A percentile compares a stretch with the other conserved stretches of the same genome.
These are phyloP conservation scores for Odontesthes bonariensis DNA, from an alignment of 2,113 vertebrate species.

Conservation along the genomic window DNA sequence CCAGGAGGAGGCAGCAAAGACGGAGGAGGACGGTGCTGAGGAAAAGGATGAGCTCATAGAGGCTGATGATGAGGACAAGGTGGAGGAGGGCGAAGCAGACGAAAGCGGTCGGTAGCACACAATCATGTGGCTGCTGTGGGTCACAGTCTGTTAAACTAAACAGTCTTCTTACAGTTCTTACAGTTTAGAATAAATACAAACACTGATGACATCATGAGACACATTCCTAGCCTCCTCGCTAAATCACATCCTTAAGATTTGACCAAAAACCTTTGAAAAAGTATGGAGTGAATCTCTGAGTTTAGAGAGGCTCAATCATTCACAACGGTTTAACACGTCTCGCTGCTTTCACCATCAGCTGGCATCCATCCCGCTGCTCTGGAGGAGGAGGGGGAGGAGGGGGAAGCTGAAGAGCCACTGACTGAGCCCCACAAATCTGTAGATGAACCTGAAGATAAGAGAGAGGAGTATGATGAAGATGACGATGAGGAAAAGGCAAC, in stretches of 20 bases:
- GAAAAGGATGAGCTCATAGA: slow-evolving; percentile 30
- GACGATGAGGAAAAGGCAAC: slow-evolving; percentile 45
- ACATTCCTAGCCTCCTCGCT: no score
- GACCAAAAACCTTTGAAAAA: no score
- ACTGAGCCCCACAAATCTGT: slow-evolving; percentile 13
- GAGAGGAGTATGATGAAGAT: slow-evolving; percentile 57
- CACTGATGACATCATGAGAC: no score
- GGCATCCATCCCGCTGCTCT: slow-evolving; percentile 2
- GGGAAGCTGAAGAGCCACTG: neutral
- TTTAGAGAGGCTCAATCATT: neutral
- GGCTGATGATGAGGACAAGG: slow-evolving; percentile 42
- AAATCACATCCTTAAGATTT: no score
- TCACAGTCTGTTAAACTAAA: neutral
- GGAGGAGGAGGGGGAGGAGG: slow-evolving; percentile 19
- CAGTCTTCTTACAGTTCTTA: no score
- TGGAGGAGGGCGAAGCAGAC: slow-evolving; percentile 45
- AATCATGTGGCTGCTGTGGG: neutral
- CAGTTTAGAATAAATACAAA: no score
- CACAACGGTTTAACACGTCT: neutral
- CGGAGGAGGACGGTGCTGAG: slow-evolving; percentile 24
- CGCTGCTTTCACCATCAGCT: slow-evolving; percentile 29
- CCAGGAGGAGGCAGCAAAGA: slow-evolving; percentile 65
- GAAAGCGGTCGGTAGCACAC: slow-evolving; percentile 12
- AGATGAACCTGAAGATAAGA: slow-evolving; percentile 39
- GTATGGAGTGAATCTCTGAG: no score